These are phyloP conservation scores for Aurelia sp. DNA, from an alignment of 30 jellyfish, hydroid and myxozoan species.

Conservation along the genomic window DNA sequence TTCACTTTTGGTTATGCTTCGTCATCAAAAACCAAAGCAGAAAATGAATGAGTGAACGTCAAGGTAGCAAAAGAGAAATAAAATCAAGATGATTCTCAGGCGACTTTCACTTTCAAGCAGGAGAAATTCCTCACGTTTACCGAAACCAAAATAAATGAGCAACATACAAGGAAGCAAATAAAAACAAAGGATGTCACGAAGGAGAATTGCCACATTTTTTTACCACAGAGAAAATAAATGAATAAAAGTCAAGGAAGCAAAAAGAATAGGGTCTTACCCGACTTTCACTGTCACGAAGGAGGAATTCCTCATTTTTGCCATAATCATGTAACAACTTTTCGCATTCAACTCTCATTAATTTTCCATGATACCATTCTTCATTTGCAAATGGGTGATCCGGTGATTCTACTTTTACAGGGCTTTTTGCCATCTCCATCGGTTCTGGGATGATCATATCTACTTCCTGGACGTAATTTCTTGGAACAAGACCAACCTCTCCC, in stretches of 20 bases:
- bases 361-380: constrained; percentile 95
- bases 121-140: too few relatives aligned
- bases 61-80: too few relatives aligned
- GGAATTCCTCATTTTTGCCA: constrained; percentile 89
- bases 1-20: too few relatives aligned
- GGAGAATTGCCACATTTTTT: constrained; percentile 82
- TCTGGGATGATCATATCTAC: constrained; percentile 66
- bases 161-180: too few relatives aligned
- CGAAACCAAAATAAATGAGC: too few relatives aligned
- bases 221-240: too few relatives aligned
- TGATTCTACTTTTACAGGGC: constrained; percentile 7
- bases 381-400: constrained; percentile 58
- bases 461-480: constrained; percentile 94
- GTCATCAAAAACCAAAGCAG: too few relatives aligned
- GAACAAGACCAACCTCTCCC: constrained; percentile 95
- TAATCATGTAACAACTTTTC: constrained; percentile 77
- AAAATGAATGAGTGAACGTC: too few relatives aligned
- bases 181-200: constrained; percentile 48
- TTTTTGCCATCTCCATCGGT: constrained; percentile 7
- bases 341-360: constrained; percentile 78
- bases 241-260: too few relatives aligned
- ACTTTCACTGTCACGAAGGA: constrained; percentile 95
- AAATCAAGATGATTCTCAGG: too few relatives aligned
- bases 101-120: too few relatives aligned
- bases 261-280: constrained; percentile 51